Evolutionary conservation across 2,888 invertebrate species (phyloP).

Genomic region (Rambutsinella grinnellia): DNA sequence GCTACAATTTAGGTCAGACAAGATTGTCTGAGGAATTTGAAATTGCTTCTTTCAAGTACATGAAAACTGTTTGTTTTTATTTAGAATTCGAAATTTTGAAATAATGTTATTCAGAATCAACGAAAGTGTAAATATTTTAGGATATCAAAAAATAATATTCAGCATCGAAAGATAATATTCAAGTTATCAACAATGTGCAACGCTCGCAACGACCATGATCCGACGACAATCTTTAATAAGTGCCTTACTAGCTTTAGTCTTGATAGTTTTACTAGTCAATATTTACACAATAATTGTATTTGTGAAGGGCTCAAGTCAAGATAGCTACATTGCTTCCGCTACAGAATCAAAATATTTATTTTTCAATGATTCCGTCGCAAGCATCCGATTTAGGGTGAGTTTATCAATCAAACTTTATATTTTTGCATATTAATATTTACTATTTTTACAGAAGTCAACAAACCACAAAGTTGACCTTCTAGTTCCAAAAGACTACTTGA

Average conservation of each 20-base stretch:
- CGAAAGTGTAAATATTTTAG: too few relatives aligned
- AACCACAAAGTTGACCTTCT: constrained; percentile 15
- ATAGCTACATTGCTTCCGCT: constrained; percentile 12
- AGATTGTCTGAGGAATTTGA: too few relatives aligned
- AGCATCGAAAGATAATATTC: too few relatives aligned
- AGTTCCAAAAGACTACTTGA: constrained; percentile 13
- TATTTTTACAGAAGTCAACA: constrained; percentile 13
- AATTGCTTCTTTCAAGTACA: too few relatives aligned
- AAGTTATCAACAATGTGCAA: too few relatives aligned
- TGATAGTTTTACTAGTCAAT: constrained; percentile 41
- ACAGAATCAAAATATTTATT: constrained; percentile 38
- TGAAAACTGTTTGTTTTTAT: too few relatives aligned
- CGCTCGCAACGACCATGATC: constrained; percentile 26
- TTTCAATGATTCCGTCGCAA: constrained; percentile 43
- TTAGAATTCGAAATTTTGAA: too few relatives aligned
- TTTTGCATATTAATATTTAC: neutral
- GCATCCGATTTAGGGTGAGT: constrained; percentile 49
- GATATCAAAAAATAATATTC: too few relatives aligned
- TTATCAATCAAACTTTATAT: neutral
- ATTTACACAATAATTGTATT: constrained; percentile 40
- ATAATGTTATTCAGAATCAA: too few relatives aligned
- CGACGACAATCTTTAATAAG: constrained; percentile 43
- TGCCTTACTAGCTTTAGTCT: constrained; percentile 38
- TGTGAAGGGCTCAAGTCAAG: constrained; percentile 19
- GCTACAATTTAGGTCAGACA: too few relatives aligned